A percentile compares a stretch with the other conserved stretches of the same genome.
phyloP scores from a whole-genome alignment of 2,113 vertebrate genomes.

The Microcebus murinus region DNA sequence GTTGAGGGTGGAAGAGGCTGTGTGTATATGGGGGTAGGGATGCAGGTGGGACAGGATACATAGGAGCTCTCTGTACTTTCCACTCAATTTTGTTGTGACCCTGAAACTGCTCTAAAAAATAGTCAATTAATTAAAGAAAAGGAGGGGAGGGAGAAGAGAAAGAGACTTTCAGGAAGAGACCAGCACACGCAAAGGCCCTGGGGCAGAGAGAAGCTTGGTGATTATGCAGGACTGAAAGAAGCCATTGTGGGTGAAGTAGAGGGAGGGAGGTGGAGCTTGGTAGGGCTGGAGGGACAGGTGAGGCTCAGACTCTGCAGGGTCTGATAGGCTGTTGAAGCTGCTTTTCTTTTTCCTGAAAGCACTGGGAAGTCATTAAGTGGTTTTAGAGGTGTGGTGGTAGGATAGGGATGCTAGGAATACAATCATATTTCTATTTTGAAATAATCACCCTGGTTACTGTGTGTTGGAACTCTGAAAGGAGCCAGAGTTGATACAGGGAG shows the following conservation, averaged over 20 bases:
- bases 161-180: background rate
- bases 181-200: background rate
- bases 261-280: background rate
- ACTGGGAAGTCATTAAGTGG: background rate
- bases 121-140: background rate
- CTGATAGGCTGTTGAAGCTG: background rate
- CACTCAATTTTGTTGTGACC: background rate
- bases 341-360: background rate
- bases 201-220: background rate
- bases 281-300: background rate
- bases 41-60: background rate
- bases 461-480: background rate
- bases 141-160: too few relatives aligned
- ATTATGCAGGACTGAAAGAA: background rate
- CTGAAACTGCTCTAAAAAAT: background rate
- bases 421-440: background rate
- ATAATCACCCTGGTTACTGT: background rate
- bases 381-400: background rate
- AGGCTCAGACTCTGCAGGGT: background rate
- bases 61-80: background rate
- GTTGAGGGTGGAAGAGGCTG: background rate
- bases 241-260: background rate
- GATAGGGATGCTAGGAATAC: background rate
- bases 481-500: background rate
- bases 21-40: background rate